phyloP scores from a whole-genome alignment of 2,797 vertebrate genomes.

The Chloroceryle amazona region DNA sequence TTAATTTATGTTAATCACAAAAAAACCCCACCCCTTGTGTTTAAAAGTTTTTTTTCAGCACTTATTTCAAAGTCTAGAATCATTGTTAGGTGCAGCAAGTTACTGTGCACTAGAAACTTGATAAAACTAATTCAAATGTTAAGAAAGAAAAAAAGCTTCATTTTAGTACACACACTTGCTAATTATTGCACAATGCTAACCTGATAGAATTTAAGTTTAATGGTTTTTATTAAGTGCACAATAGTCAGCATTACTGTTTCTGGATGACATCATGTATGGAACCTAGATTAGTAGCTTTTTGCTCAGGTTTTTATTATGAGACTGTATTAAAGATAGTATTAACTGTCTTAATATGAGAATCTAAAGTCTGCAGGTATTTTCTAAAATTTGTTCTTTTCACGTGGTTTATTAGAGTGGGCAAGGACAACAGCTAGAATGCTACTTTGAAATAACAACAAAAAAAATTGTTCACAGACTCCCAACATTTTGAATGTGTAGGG shows the following conservation, averaged over 20 bases:
- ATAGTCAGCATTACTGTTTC: neutral
- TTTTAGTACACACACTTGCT: neutral
- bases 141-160: neutral
- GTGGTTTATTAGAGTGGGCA: neutral
- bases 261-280: neutral
- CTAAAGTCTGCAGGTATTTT: neutral
- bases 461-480: neutral
- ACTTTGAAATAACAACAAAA: neutral
- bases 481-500: neutral
- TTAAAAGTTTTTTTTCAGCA: neutral
- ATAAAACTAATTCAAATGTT: neutral
- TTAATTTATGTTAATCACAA: neutral
- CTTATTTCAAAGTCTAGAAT: neutral
- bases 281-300: neutral
- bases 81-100: neutral
- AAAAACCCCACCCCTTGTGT: neutral
- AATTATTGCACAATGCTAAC: neutral
- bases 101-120: neutral
- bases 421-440: neutral
- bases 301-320: neutral
- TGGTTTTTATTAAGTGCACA: neutral
- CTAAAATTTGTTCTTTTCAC: accelerated
- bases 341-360: neutral
- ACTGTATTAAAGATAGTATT: neutral
- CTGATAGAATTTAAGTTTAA: neutral